Evolutionary conservation across 2,797 vertebrate genomes (phyloP).

Genomic region (Clangula hyemalis): DNA sequence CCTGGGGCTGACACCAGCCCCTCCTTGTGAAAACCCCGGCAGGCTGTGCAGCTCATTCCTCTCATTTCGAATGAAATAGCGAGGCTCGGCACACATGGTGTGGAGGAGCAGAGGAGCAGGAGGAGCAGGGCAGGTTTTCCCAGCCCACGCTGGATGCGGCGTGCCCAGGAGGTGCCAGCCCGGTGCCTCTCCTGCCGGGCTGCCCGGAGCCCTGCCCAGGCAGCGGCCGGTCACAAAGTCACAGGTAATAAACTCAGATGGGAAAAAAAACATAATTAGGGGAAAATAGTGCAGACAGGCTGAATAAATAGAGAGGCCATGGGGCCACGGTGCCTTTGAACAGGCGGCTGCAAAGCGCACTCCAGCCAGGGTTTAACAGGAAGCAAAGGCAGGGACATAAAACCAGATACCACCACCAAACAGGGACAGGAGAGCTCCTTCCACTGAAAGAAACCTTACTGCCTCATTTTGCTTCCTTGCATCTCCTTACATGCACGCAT

Average conservation of each 20-base stretch:
- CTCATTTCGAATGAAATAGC: not conserved
- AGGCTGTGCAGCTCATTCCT: not conserved
- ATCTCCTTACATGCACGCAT: not conserved
- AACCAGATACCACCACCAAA: constrained; percentile 33
- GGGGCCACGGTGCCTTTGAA: not conserved
- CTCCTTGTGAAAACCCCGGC: not conserved
- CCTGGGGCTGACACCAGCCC: not conserved
- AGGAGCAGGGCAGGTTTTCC: not conserved
- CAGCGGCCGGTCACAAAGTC: not conserved
- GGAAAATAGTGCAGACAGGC: not conserved
- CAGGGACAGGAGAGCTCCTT: not conserved
- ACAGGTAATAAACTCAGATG: not conserved
- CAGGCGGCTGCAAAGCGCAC: constrained; percentile 32
- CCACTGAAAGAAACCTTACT: not conserved
- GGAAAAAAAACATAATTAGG: not conserved
- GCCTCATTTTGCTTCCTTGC: not conserved
- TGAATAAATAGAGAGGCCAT: not conserved
- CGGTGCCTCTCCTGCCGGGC: not conserved
- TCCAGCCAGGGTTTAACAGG: not conserved
- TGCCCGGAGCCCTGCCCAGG: not conserved
- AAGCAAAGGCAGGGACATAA: constrained; percentile 19
- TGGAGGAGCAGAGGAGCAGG: not conserved
- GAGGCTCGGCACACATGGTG: not conserved
- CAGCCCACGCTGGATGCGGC: not conserved
- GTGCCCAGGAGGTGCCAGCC: not conserved